These are phyloP conservation scores for Enhydra lutris DNA, from an alignment of 2,113 vertebrate species.

Conservation along the genomic window DNA sequence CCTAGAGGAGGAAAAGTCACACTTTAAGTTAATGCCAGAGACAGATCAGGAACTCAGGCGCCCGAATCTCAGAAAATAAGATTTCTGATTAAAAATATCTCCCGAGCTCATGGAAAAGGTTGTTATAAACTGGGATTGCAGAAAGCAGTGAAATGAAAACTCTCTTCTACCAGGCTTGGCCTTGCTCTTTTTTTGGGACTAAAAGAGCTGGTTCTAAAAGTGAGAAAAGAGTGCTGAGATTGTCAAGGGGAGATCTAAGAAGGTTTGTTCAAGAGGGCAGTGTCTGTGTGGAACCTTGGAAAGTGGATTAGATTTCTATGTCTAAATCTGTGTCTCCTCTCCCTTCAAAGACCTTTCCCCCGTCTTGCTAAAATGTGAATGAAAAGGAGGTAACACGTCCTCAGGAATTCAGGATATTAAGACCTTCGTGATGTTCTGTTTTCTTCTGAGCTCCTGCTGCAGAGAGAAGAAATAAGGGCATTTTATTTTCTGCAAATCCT, in stretches of 20 bases:
- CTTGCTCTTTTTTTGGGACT: not conserved
- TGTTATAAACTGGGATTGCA: not conserved
- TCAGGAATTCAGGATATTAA: slow-evolving; percentile 69
- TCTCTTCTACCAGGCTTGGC: not conserved
- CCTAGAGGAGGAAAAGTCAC: not conserved
- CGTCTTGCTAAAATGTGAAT: slow-evolving; percentile 70
- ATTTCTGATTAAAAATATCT: slow-evolving; percentile 31
- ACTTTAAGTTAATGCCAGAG: not conserved
- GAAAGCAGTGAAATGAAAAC: slow-evolving; percentile 5
- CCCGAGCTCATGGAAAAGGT: not conserved
- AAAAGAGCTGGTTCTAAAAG: not conserved
- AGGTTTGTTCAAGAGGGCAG: not conserved
- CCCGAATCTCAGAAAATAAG: not conserved
- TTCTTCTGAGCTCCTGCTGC: slow-evolving; percentile 42
- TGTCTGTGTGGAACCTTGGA: not conserved
- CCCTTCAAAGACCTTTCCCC: slow-evolving; percentile 76
- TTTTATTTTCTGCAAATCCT: slow-evolving; percentile 21
- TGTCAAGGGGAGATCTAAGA: not conserved
- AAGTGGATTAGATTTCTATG: slow-evolving; percentile 47
- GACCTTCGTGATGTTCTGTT: slow-evolving; percentile 23
- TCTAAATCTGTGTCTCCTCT: slow-evolving; percentile 76
- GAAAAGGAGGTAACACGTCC: slow-evolving; percentile 66
- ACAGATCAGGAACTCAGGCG: not conserved
- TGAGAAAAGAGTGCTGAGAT: not conserved
- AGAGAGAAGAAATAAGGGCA: not conserved